These are phyloP conservation scores for Venusia cambrica DNA, from an alignment of 2,888 invertebrate genomes.

Conservation along the genomic window DNA sequence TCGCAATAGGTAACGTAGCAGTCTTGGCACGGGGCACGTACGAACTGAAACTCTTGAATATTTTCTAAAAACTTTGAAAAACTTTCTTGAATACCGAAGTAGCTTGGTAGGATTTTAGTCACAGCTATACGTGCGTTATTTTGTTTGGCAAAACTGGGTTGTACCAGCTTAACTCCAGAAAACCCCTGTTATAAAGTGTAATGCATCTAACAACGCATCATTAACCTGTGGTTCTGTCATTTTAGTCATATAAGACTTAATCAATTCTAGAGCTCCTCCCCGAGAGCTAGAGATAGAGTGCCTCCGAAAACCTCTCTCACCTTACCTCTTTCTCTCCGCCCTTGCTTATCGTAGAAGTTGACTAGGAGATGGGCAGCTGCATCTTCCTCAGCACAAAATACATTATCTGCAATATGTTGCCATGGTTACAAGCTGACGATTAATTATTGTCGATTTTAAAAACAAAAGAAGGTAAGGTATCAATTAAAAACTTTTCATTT, in stretches of 20 bases:
- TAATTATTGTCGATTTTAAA: slow-evolving; percentile 25
- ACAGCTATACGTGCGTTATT: slow-evolving; percentile 1
- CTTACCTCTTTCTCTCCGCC: no score
- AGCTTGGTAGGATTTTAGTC: slow-evolving; percentile 33
- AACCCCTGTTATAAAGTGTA: no score
- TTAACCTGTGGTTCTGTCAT: no score
- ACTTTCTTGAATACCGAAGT: slow-evolving; percentile 45
- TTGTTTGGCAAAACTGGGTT: slow-evolving; percentile 3
- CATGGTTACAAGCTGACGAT: slow-evolving; percentile 25
- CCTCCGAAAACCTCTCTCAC: no score
- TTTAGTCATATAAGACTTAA: no score
- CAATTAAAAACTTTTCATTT: slow-evolving; percentile 63
- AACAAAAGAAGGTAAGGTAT: slow-evolving; percentile 46
- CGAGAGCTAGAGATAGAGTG: no score
- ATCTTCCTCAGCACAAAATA: no score
- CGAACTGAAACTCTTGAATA: slow-evolving; percentile 43
- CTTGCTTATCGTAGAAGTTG: no score
- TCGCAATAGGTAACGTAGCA: slow-evolving; percentile 8
- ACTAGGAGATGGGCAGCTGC: no score
- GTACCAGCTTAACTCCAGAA: no score
- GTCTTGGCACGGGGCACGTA: slow-evolving; percentile 34
- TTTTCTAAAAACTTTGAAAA: slow-evolving; percentile 48
- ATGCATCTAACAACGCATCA: no score
- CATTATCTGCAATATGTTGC: slow-evolving; percentile 19
- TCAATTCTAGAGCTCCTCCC: no score